phyloP scores from a whole-genome alignment of 2,797 vertebrate species.

The Melanotaenia nigrans region DNA sequence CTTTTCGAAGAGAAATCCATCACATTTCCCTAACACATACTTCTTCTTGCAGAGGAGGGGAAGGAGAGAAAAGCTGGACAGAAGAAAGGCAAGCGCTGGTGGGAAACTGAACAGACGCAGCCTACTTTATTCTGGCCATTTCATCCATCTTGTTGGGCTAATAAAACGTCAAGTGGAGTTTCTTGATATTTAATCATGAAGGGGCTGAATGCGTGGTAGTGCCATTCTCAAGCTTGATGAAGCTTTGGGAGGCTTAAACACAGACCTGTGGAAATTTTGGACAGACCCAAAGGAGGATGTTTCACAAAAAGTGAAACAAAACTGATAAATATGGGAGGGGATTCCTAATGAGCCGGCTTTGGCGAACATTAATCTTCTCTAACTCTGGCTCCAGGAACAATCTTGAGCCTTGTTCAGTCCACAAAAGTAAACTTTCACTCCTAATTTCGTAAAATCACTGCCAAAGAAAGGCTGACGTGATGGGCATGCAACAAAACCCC shows the following conservation, averaged over 20 bases:
- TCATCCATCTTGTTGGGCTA: slow-evolving; percentile 94
- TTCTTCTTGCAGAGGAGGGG: slow-evolving; percentile 59
- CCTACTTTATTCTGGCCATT: slow-evolving; percentile 89
- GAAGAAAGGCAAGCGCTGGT: slow-evolving; percentile 70
- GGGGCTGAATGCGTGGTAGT: slow-evolving; percentile 69
- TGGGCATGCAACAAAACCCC: slow-evolving; percentile 19
- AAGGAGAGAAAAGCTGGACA: slow-evolving; percentile 58
- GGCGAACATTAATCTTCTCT: slow-evolving; percentile 6
- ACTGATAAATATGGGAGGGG: slow-evolving; percentile 34
- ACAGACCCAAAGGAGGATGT: slow-evolving; percentile 53
- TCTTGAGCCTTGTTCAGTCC: slow-evolving; percentile 20
- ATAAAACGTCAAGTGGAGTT: slow-evolving; percentile 90
- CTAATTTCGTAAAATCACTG: slow-evolving; percentile 14
- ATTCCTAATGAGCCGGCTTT: slow-evolving; percentile 29
- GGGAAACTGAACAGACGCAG: slow-evolving; percentile 87
- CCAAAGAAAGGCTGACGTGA: slow-evolving; percentile 4
- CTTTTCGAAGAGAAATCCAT: slow-evolving; percentile 71
- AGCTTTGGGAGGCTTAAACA: slow-evolving; percentile 73
- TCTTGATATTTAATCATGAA: slow-evolving; percentile 91
- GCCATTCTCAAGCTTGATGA: slow-evolving; percentile 59
- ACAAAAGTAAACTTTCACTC: slow-evolving; percentile 24
- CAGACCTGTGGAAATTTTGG: slow-evolving; percentile 61
- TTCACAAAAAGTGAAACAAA: slow-evolving; percentile 44
- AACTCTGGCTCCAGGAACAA: slow-evolving; percentile 3
- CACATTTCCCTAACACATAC: slow-evolving; percentile 73